Evolutionary conservation across 1,140 invertebrate species (phyloP).

Genomic region (Neodiprion pinetum): DNA sequence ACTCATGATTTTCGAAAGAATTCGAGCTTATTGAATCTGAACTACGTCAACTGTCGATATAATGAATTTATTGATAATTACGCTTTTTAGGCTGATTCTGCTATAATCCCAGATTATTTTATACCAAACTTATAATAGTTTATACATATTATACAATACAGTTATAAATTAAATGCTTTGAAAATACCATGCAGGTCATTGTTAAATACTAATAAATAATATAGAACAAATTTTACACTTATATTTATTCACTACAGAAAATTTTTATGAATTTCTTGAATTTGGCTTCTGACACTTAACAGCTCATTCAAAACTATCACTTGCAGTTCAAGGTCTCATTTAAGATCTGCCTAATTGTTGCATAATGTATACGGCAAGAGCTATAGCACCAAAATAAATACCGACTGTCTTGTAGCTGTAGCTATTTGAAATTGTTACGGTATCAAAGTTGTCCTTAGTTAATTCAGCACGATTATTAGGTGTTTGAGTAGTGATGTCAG

Average conservation of each 20-base stretch:
- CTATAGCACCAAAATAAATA: conserved; percentile 26
- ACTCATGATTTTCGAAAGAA: neutral
- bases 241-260: too few species aligned
- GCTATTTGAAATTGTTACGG: neutral
- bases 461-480: neutral
- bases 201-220: too few species aligned
- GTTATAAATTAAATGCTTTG: too few species aligned
- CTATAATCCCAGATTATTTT: too few species aligned
- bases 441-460: conserved; percentile 2
- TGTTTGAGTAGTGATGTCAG: neutral
- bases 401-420: conserved; percentile 21
- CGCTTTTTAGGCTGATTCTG: too few species aligned
- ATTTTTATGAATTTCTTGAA: too few species aligned
- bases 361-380: conserved; percentile 28
- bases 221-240: too few species aligned
- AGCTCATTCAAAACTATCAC: conserved; percentile 15
- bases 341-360: conserved; percentile 28
- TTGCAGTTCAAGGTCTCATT: neutral
- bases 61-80: too few species aligned
- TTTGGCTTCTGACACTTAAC: neutral
- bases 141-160: too few species aligned
- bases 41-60: too few species aligned
- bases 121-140: too few species aligned
- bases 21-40: neutral
- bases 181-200: too few species aligned